Conservation (phyloP, 2,888 invertebrate species). For the Amorpha juglandis region DNA sequence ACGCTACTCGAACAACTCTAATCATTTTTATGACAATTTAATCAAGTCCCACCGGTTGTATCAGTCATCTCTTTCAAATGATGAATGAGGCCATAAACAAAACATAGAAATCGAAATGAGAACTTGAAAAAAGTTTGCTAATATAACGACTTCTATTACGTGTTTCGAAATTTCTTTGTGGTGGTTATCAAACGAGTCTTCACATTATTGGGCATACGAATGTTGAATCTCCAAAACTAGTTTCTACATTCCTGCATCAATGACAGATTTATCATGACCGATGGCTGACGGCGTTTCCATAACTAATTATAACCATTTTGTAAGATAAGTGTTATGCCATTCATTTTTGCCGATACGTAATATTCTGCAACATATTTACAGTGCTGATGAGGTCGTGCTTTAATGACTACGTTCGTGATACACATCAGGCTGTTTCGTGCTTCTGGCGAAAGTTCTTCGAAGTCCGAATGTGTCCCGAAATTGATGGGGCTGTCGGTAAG, state of each 20-base stretch:
- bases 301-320: conserved; percentile 20
- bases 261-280: conserved; percentile 12
- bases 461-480: conserved; percentile 71
- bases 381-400: conserved; percentile 7
- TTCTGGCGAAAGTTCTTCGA: conserved; percentile 78
- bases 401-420: conserved; percentile 46
- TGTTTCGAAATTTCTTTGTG: conserved; percentile 8
- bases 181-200: conserved; percentile 10
- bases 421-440: conserved; percentile 66
- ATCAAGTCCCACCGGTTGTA: conserved; percentile 41
- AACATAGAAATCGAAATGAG: conserved; percentile 39
- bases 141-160: conserved; percentile 6
- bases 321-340: conserved; percentile 15
- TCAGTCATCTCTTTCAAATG: conserved; percentile 40
- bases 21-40: conserved; percentile 37
- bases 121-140: conserved; percentile 24
- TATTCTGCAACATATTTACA: conserved; percentile 23
- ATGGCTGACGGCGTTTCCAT: neutral
- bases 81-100: conserved; percentile 32
- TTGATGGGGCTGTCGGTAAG: conserved; percentile 69
- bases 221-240: conserved; percentile 8
- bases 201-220: neutral
- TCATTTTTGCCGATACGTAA: conserved; percentile 23
- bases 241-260: conserved; percentile 19
- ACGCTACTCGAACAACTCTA: conserved; percentile 18